Evolutionary conservation across 1,140 invertebrate species (phyloP).

Genomic region (Catajapyx aquilonaris): DNA sequence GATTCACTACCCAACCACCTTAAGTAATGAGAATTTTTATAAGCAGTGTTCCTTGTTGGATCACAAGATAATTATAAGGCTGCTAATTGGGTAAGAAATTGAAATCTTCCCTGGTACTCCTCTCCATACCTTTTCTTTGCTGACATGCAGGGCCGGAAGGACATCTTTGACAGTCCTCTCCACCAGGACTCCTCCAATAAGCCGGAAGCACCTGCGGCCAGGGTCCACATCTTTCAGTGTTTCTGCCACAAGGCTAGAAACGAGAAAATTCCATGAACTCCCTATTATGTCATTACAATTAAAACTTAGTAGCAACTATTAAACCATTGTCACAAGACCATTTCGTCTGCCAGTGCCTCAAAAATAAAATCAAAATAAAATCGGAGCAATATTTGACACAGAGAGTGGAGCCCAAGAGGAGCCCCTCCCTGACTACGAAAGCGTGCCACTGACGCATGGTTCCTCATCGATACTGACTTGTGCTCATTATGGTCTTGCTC

Average conservation of each 20-base stretch:
- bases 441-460: too few relatives aligned
- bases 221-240: conserved; percentile 69
- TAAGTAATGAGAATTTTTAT: conserved; percentile 2
- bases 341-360: too few relatives aligned
- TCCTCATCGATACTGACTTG: too few relatives aligned
- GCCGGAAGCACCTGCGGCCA: conserved; percentile 73
- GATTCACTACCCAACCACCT: too few relatives aligned
- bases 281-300: conserved; percentile 2
- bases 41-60: conserved; percentile 4
- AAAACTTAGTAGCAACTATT: not conserved
- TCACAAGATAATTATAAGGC: conserved; percentile 1
- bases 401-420: not conserved
- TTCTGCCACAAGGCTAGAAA: conserved; percentile 77
- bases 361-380: too few relatives aligned
- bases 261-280: conserved; percentile 11
- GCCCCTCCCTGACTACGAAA: too few relatives aligned
- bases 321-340: not conserved
- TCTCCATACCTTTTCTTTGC: conserved; percentile 66
- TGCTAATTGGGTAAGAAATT: not conserved
- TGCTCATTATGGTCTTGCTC: conserved; percentile 87
- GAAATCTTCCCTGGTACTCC: conserved; percentile 2
- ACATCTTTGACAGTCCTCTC: conserved; percentile 83
- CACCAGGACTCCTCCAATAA: conserved; percentile 82
- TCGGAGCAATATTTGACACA: too few relatives aligned
- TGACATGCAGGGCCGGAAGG: conserved; percentile 56